Conservation (phyloP, 1,140 invertebrate species). For the Polypedilum vanderplanki region DNA sequence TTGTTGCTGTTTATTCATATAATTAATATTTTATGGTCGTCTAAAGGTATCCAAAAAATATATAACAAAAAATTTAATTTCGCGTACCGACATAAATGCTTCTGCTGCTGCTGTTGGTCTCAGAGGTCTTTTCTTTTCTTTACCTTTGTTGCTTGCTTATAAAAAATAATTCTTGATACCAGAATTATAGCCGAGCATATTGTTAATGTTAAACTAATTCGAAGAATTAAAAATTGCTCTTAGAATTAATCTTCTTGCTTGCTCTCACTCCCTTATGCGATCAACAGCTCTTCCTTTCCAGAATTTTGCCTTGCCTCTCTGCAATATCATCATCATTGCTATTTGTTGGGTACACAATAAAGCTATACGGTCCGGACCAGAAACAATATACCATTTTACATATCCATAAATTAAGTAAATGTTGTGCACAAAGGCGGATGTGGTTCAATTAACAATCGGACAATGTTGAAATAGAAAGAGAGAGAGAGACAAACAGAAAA, state of each 20-base stretch:
- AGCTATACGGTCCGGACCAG: not conserved
- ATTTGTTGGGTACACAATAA: not conserved
- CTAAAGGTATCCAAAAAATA: not conserved
- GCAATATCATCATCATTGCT: not conserved
- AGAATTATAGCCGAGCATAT: conserved; percentile 21
- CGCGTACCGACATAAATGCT: conserved; percentile 16
- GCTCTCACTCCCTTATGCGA: not conserved
- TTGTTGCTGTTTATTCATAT: not conserved
- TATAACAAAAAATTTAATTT: not conserved
- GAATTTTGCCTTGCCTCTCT: not conserved
- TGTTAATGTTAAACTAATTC: conserved; percentile 27
- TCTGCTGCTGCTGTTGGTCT: not conserved
- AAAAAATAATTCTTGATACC: not conserved
- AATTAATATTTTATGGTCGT: conserved; percentile 16
- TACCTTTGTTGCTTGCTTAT: not conserved
- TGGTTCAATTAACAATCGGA: not conserved
- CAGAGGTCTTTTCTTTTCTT: conserved; percentile 2
- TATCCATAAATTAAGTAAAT: not conserved
- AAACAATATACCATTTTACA: not conserved
- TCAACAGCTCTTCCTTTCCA: not conserved
- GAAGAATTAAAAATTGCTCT: conserved; percentile 28
- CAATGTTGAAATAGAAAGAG: not conserved
- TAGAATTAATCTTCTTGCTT: conserved; percentile 24
- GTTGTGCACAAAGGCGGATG: not conserved
- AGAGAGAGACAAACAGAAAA: no score